Conservation (phyloP, 2,797 vertebrate genomes). For the Eulemur albifrons region DNA sequence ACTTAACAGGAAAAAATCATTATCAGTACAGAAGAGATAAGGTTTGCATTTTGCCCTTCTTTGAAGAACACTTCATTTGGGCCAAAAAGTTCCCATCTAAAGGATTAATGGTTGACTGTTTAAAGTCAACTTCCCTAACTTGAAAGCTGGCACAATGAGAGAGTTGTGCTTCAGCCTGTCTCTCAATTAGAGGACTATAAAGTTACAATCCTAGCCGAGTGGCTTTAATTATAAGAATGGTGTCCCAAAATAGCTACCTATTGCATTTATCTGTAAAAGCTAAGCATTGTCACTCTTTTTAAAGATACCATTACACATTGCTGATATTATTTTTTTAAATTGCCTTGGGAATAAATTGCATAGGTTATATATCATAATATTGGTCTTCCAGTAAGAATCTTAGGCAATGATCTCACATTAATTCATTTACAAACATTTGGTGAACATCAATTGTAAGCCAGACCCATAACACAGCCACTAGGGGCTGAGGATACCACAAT, state of each 20-base stretch:
- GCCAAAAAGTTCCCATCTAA: neutral
- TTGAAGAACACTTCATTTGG: constrained; percentile 44
- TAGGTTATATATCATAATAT: neutral
- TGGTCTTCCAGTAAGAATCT: neutral
- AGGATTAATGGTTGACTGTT: constrained; percentile 49
- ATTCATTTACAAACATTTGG: neutral
- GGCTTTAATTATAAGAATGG: neutral
- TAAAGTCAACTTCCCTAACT: constrained; percentile 14
- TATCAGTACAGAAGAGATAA: constrained; percentile 29
- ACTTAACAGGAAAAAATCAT: constrained; percentile 60
- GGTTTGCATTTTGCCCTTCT: neutral
- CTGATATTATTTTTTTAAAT: neutral
- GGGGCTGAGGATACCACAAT: neutral
- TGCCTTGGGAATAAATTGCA: neutral
- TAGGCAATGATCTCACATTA: neutral
- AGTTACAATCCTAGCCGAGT: neutral
- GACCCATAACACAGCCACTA: neutral
- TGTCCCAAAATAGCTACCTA: neutral
- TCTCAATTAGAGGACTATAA: constrained; percentile 1
- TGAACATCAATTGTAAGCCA: neutral
- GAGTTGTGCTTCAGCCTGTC: neutral
- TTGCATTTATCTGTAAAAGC: constrained; percentile 19
- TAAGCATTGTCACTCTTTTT: neutral
- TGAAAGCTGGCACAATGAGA: constrained; percentile 12
- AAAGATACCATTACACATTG: neutral